phyloP scores from a whole-genome alignment of 2,797 vertebrate genomes.

The Anisognathus igniventris region DNA sequence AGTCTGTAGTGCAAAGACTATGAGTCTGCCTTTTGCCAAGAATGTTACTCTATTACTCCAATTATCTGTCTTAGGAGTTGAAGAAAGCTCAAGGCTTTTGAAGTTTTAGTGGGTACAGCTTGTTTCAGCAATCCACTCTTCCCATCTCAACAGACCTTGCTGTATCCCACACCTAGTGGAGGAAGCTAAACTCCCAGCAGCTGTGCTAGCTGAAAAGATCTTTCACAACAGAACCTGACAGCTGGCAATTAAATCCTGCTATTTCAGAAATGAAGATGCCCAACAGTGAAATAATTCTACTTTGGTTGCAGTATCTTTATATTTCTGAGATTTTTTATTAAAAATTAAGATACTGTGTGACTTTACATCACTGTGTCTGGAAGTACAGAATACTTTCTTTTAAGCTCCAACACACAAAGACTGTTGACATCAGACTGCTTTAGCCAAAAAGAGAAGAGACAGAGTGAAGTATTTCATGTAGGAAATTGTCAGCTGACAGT shows the following conservation, averaged over 20 bases:
- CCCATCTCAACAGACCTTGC: neutral
- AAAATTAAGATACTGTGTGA: neutral
- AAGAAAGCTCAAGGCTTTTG: accelerated
- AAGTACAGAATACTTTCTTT: neutral
- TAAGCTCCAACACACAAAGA: neutral
- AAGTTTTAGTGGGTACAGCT: neutral
- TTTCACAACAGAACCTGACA: neutral
- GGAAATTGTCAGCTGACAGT: neutral
- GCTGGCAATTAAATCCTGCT: neutral
- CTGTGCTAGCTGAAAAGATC: neutral
- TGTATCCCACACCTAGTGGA: neutral
- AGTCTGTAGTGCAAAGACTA: neutral
- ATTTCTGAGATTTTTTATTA: neutral
- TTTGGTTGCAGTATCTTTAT: neutral
- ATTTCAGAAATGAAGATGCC: neutral
- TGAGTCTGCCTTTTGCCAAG: neutral
- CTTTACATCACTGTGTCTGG: neutral
- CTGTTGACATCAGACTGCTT: neutral
- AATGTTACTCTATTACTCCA: neutral
- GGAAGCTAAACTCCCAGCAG: neutral
- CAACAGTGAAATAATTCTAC: neutral
- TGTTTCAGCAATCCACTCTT: neutral
- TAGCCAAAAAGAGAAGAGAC: neutral
- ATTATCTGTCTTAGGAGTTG: neutral
- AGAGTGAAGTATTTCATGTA: neutral